phyloP scores from a whole-genome alignment of 2,888 invertebrate genomes.

The Lepidocyrtoides sp. region DNA sequence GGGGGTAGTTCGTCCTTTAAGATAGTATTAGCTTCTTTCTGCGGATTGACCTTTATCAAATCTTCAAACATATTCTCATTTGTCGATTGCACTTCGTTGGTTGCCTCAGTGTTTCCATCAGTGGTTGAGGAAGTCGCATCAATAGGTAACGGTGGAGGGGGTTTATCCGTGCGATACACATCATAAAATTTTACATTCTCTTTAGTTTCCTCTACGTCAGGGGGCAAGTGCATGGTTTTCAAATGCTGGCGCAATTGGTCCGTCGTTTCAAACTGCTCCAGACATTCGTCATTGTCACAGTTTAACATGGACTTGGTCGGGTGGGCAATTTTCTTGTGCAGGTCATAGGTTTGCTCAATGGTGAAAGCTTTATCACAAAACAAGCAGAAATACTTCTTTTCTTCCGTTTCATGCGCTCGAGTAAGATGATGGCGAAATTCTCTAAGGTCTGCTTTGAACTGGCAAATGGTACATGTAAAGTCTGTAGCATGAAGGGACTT shows the following conservation, averaged over 20 bases:
- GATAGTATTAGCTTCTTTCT: too few species aligned
- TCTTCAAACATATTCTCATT: neutral
- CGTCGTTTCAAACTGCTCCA: slow-evolving; percentile 40
- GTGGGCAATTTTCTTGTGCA: slow-evolving; percentile 47
- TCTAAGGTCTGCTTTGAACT: neutral
- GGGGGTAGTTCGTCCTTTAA: neutral
- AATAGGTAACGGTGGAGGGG: neutral
- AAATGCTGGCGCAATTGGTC: slow-evolving; percentile 35
- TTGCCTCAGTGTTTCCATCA: neutral
- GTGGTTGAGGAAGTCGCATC: neutral
- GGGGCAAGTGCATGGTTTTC: slow-evolving; percentile 1
- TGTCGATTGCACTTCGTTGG: neutral
- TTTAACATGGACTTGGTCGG: slow-evolving; percentile 30
- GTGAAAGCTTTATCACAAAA: slow-evolving; percentile 51
- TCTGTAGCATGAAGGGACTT: neutral
- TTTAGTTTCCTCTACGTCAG: neutral
- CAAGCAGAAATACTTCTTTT: slow-evolving; percentile 19
- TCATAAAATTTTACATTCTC: slow-evolving; percentile 6
- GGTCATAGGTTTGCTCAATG: slow-evolving; percentile 15
- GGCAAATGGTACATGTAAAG: slow-evolving; percentile 24
- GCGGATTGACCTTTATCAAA: neutral
- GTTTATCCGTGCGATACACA: neutral
- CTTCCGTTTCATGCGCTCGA: slow-evolving; percentile 36
- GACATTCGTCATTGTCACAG: slow-evolving; percentile 57
- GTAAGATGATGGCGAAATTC: slow-evolving; percentile 32